Percentiles rank a stretch among this genome's conserved stretches.
Conservation (phyloP, 2,888 invertebrate species). For the Nebria brevicollis region DNA sequence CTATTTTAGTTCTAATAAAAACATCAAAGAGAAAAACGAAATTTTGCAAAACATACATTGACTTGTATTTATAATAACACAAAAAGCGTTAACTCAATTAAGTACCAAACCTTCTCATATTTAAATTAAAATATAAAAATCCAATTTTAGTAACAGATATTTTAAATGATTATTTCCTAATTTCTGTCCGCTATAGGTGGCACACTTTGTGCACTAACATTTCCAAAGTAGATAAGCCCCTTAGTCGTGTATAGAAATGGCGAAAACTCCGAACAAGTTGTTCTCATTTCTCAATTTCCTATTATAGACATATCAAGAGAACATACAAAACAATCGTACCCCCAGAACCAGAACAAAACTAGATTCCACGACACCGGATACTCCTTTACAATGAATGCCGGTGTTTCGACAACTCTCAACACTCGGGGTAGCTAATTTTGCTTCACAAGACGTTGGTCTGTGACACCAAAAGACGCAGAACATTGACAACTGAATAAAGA, state of each 20-base stretch:
- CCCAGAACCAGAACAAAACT: conserved; percentile 20
- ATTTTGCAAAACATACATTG: too few relatives aligned
- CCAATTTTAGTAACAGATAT: background rate
- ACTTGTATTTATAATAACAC: too few relatives aligned
- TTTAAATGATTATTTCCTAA: background rate
- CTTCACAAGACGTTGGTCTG: conserved; percentile 29
- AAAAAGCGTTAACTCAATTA: too few relatives aligned
- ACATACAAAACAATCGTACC: background rate
- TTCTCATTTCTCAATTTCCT: background rate
- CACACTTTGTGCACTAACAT: background rate
- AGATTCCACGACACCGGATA: conserved; percentile 39
- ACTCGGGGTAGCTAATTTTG: conserved; percentile 36
- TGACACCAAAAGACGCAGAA: conserved; percentile 39
- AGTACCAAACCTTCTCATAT: too few relatives aligned
- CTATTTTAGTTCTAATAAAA: too few relatives aligned
- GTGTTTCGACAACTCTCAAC: conserved; percentile 41
- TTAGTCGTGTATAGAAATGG: background rate
- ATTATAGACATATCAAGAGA: conserved; percentile 1
- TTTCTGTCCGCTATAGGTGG: background rate
- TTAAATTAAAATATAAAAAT: too few relatives aligned
- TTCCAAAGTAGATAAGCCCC: background rate
- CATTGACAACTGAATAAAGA: conserved; percentile 37
- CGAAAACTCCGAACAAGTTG: background rate
- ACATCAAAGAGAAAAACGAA: too few relatives aligned
- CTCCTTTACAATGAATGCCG: conserved; percentile 36